phyloP scores from a whole-genome alignment of 2,113 vertebrate genomes.

The Pterophyllum scalare region DNA sequence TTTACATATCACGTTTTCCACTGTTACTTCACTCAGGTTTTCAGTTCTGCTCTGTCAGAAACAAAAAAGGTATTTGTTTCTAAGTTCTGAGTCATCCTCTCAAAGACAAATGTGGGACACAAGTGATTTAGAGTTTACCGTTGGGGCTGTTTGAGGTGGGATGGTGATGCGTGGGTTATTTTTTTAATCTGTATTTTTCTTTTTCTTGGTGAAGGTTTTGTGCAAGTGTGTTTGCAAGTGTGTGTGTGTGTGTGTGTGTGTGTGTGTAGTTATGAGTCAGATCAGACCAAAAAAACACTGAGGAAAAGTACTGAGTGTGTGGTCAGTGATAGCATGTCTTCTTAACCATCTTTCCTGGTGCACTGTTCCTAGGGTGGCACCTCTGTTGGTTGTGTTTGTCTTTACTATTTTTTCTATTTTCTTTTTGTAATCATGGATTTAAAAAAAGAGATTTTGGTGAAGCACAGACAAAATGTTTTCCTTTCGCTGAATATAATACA shows the following conservation, averaged over 20 bases:
- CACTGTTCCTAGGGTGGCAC: not conserved
- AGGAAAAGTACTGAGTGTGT: not conserved
- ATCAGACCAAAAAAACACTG: slow-evolving; percentile 50
- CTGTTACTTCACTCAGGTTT: slow-evolving; percentile 76
- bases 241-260: slow-evolving; percentile 6
- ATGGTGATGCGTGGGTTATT: not conserved
- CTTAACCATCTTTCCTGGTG: not conserved
- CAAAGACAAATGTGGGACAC: slow-evolving; percentile 23
- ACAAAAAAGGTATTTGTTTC: slow-evolving; percentile 29
- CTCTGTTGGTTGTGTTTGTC: not conserved
- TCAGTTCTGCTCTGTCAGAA: slow-evolving; percentile 68
- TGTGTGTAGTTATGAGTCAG: slow-evolving; percentile 13
- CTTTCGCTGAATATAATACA: not conserved
- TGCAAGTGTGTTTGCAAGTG: not conserved
- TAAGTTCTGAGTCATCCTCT: slow-evolving; percentile 45
- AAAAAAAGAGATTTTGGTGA: not conserved
- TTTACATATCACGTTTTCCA: slow-evolving; percentile 68
- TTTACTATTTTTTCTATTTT: not conserved
- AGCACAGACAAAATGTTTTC: not conserved
- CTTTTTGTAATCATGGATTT: not conserved
- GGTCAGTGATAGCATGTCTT: not conserved
- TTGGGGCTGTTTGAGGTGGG: slow-evolving; percentile 8
- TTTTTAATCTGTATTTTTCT: not conserved
- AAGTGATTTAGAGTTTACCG: slow-evolving; percentile 11
- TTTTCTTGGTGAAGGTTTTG: not conserved